These are phyloP conservation scores for Drosophila oshimai DNA, from an alignment of 1,140 invertebrate species.

Conservation along the genomic window DNA sequence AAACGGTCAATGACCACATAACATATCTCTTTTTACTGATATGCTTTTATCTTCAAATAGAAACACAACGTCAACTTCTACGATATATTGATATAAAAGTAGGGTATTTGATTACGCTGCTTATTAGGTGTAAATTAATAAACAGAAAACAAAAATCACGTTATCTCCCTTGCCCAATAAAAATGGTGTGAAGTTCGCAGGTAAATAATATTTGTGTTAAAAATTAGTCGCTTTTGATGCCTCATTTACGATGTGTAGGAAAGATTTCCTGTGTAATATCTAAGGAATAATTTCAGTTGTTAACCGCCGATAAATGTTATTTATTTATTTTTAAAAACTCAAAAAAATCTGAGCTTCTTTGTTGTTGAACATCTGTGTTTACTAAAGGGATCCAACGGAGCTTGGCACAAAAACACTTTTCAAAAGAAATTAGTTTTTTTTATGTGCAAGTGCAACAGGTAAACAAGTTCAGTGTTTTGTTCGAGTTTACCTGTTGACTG, in stretches of 20 bases:
- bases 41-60: slow-evolving; percentile 8
- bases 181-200: slow-evolving; percentile 13
- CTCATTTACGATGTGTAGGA: not conserved
- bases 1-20: slow-evolving; percentile 49
- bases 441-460: not conserved
- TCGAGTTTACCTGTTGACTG: not conserved
- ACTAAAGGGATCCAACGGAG: too few species aligned
- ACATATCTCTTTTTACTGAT: slow-evolving; percentile 12
- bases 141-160: slow-evolving; percentile 42
- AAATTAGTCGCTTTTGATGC: not conserved
- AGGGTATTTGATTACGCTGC: slow-evolving; percentile 29
- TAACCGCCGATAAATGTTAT: too few species aligned
- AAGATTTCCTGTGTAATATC: not conserved
- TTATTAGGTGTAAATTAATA: slow-evolving; percentile 48
- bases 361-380: not conserved
- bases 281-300: not conserved
- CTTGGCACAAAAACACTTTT: too few species aligned
- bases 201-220: not conserved
- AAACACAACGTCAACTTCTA: not conserved
- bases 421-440: too few species aligned
- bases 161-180: slow-evolving; percentile 12
- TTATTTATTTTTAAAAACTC: too few species aligned
- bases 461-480: slow-evolving; percentile 1
- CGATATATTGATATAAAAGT: slow-evolving; percentile 18
- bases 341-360: too few species aligned